These are phyloP conservation scores for Paralinhomoeus sp. DNA, from an alignment of 2,888 invertebrate species.

Conservation along the genomic window DNA sequence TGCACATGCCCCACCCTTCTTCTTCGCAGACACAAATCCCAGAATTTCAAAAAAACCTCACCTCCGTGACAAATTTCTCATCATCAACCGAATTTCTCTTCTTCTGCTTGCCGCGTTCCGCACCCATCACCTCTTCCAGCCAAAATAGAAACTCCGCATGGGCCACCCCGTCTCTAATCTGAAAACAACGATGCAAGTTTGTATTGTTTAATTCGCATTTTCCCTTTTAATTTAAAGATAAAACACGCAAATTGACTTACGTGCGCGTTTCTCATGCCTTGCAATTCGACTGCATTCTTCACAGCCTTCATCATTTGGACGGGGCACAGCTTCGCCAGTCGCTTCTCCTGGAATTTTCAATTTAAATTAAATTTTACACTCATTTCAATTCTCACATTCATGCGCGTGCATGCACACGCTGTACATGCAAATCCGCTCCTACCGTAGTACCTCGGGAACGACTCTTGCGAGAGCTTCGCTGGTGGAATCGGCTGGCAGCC, in stretches of 20 bases:
- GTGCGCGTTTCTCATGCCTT: conserved; percentile 55
- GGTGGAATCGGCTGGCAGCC: conserved; percentile 2
- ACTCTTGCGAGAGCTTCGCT: neutral
- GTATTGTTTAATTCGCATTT: too few relatives aligned
- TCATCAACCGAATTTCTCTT: conserved; percentile 30
- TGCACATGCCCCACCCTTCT: too few relatives aligned
- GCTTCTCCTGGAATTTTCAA: neutral
- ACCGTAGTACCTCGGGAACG: neutral
- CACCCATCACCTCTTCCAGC: conserved; percentile 54
- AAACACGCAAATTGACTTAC: too few relatives aligned
- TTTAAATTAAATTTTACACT: too few relatives aligned
- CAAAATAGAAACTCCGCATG: conserved; percentile 57
- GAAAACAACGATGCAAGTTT: neutral
- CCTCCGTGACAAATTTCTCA: neutral
- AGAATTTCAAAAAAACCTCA: too few relatives aligned
- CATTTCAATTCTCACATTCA: too few relatives aligned
- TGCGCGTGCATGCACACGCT: too few relatives aligned
- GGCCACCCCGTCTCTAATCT: conserved; percentile 52
- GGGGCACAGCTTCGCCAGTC: conserved; percentile 31
- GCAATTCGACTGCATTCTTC: conserved; percentile 59
- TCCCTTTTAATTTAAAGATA: too few relatives aligned
- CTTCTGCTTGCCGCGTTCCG: too few relatives aligned
- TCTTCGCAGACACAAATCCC: too few relatives aligned
- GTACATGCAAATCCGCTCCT: too few relatives aligned
- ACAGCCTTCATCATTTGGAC: conserved; percentile 58